Evolutionary conservation across 2,113 vertebrate species (phyloP).

Genomic region (Megaceryle torquata): DNA sequence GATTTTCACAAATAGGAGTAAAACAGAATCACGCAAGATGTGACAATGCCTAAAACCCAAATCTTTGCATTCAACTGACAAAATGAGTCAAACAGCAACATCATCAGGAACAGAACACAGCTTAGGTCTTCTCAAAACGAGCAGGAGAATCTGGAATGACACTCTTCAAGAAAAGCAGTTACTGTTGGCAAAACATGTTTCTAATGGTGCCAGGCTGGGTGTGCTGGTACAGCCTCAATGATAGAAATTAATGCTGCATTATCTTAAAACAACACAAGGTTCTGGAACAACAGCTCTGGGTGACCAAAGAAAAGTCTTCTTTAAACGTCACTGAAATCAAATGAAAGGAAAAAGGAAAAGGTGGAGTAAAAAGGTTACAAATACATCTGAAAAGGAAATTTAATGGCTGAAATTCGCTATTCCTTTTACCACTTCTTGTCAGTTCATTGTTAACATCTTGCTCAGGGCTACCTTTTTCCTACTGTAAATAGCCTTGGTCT

Average conservation of each 20-base stretch:
- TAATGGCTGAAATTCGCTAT: background rate
- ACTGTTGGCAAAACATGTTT: background rate
- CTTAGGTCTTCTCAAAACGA: background rate
- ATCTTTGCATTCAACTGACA: background rate
- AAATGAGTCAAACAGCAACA: background rate
- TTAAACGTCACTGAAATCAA: background rate
- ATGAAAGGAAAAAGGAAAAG: background rate
- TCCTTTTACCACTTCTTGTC: background rate
- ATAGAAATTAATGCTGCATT: background rate
- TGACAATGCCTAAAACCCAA: background rate
- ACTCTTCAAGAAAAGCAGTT: background rate
- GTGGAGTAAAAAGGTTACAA: background rate
- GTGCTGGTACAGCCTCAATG: background rate
- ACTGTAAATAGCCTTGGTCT: background rate
- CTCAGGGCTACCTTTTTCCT: background rate
- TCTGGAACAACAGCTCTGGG: background rate
- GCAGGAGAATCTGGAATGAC: background rate
- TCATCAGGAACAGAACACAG: background rate
- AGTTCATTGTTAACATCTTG: background rate
- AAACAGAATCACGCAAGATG: background rate
- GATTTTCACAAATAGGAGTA: constrained; percentile 38
- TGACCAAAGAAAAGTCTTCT: background rate
- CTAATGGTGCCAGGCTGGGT: background rate
- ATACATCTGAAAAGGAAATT: background rate
- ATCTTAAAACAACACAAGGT: background rate